phyloP scores from a whole-genome alignment of 37 sponge, comb jelly and placozoan genomes.

The Beroe forskalii region DNA sequence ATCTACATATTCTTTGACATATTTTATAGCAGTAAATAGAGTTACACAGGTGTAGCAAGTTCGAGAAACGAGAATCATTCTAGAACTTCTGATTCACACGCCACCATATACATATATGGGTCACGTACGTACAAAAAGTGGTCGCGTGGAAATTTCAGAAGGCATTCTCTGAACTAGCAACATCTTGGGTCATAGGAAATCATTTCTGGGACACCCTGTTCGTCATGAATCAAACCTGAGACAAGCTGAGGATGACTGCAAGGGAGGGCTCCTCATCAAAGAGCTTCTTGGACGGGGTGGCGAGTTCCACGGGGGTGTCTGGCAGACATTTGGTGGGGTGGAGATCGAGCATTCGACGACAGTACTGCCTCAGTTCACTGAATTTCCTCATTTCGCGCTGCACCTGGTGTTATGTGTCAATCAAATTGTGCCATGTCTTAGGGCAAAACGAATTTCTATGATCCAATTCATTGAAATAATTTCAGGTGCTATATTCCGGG shows the following conservation, averaged over 20 bases:
- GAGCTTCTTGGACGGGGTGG: background rate
- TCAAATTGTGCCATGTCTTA: background rate
- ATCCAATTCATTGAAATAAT: too few species aligned
- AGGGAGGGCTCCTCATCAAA: background rate
- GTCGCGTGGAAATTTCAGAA: too few species aligned
- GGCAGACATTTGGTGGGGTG: conserved; percentile 17
- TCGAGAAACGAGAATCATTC: too few species aligned
- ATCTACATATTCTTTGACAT: too few species aligned
- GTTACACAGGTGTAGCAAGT: too few species aligned
- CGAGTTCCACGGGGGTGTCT: background rate
- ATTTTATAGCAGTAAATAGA: too few species aligned
- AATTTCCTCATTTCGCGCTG: too few species aligned
- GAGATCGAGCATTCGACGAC: background rate
- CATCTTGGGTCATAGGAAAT: background rate
- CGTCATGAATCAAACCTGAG: too few species aligned
- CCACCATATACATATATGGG: too few species aligned
- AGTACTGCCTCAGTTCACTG: background rate
- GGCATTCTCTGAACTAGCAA: too few species aligned
- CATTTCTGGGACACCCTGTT: background rate
- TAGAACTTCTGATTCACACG: too few species aligned
- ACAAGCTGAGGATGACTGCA: background rate
- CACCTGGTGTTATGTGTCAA: background rate
- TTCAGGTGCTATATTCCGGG: too few species aligned
- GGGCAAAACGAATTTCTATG: background rate
- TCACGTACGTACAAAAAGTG: background rate